phyloP scores from a whole-genome alignment of 2,797 vertebrate species.

The Pipistrellus pipistrellus region DNA sequence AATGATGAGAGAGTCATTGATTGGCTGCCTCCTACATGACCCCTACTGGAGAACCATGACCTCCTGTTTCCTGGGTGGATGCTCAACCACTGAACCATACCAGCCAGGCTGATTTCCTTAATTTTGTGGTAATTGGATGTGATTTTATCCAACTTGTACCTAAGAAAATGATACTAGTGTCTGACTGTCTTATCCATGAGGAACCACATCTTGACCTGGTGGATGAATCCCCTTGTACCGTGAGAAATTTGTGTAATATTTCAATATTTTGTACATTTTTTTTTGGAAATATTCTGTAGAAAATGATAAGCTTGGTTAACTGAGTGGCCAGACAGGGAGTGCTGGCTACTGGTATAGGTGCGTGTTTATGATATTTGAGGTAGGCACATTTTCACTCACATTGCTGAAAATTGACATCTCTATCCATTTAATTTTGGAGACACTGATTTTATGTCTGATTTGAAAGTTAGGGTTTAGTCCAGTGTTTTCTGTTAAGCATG shows the following conservation, averaged over 20 bases:
- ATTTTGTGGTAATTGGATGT: not conserved
- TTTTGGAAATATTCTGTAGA: not conserved
- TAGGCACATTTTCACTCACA: not conserved
- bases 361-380: not conserved
- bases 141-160: not conserved
- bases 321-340: not conserved
- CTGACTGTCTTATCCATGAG: not conserved
- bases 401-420: not conserved
- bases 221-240: fast-evolving
- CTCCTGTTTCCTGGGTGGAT: no score
- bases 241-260: not conserved
- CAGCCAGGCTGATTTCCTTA: not conserved
- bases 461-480: not conserved
- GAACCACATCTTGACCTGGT: fast-evolving
- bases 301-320: not conserved
- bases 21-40: no score
- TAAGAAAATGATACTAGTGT: not conserved
- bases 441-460: not conserved
- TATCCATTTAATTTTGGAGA: not conserved
- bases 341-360: not conserved
- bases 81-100: no score
- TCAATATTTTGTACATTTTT: fast-evolving
- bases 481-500: not conserved
- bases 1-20: no score
- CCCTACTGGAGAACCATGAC: no score